phyloP scores from a whole-genome alignment of 2,888 invertebrate species.

The Eristalis arbustorum region DNA sequence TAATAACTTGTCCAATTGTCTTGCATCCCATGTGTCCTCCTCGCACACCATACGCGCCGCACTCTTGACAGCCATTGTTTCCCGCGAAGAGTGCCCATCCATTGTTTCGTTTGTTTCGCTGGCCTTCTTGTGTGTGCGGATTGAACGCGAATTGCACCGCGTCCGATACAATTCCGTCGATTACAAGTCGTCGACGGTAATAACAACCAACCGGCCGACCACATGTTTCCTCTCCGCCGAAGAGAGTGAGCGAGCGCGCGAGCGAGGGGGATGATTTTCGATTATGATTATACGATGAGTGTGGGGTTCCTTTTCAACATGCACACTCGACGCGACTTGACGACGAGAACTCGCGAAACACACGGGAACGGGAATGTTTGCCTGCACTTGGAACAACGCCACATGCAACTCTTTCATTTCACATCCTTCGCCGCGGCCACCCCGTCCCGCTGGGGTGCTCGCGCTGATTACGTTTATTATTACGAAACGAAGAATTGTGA shows the following conservation, averaged over 20 bases:
- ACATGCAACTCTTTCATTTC: constrained; percentile 56
- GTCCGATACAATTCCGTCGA: constrained; percentile 4
- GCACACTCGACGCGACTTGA: constrained; percentile 33
- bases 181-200: constrained; percentile 26
- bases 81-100: background rate
- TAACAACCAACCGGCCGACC: constrained; percentile 25
- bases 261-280: constrained; percentile 8
- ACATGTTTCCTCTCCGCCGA: constrained; percentile 13
- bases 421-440: background rate
- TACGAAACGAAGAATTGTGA: constrained; percentile 65
- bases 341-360: constrained; percentile 25
- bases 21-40: background rate
- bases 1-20: background rate
- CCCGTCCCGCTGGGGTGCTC: background rate
- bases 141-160: background rate
- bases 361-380: background rate
- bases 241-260: background rate
- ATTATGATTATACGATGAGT: constrained; percentile 37
- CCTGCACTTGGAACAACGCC: constrained; percentile 51
- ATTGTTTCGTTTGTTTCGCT: constrained; percentile 1
- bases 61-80: background rate
- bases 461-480: constrained; percentile 51
- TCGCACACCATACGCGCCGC: background rate
- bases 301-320: constrained; percentile 51
- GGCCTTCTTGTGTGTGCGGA: background rate